A percentile compares a stretch with the other conserved stretches of the same genome.
Conservation (phyloP, 2,797 vertebrate species). For the Sternarchorhynchus goeldii region DNA sequence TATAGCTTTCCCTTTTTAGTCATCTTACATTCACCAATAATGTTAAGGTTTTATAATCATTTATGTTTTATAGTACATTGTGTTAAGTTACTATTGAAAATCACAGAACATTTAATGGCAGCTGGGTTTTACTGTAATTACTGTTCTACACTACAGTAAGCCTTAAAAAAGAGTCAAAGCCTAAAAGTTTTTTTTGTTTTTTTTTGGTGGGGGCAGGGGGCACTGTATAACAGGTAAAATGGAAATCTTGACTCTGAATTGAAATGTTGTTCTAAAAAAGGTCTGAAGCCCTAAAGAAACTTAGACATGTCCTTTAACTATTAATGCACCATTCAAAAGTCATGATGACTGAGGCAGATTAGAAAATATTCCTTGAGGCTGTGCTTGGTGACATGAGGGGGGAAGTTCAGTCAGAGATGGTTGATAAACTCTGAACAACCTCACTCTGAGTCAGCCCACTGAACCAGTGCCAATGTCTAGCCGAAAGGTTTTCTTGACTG, state of each 20-base stretch:
- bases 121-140: no score
- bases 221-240: neutral
- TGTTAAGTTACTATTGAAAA: no score
- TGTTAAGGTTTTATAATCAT: no score
- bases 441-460: neutral
- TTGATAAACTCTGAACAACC: slow-evolving; percentile 2
- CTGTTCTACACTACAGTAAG: slow-evolving; percentile 6
- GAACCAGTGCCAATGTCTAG: neutral
- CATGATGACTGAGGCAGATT: no score
- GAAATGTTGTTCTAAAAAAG: neutral
- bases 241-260: neutral
- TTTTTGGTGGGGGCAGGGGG: no score
- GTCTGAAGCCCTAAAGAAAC: neutral
- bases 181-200: no score
- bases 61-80: no score
- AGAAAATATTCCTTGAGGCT: neutral
- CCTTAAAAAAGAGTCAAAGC: neutral
- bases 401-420: neutral
- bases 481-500: slow-evolving; percentile 8
- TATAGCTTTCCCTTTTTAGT: no score
- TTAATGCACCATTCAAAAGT: neutral
- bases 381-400: neutral
- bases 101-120: no score
- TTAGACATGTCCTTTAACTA: neutral
- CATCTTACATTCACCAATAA: no score